These are phyloP conservation scores for Cheilosia soror DNA, from an alignment of 2,888 invertebrate genomes.

Conservation along the genomic window DNA sequence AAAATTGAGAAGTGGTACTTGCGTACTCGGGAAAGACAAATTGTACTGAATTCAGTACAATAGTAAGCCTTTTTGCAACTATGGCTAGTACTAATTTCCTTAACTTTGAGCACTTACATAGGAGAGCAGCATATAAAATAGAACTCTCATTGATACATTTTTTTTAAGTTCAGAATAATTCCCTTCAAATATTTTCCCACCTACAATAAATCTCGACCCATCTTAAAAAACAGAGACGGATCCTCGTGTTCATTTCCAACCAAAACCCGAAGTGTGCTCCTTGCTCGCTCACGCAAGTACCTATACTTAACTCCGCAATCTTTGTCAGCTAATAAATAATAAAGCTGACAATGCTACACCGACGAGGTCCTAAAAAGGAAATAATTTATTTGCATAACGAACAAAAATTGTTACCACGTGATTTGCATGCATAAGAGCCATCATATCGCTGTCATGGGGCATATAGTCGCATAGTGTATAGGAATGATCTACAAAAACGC, in stretches of 20 bases:
- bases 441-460: not conserved
- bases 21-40: too few relatives aligned
- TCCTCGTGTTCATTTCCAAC: not conserved
- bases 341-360: conserved; percentile 33
- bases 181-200: too few relatives aligned
- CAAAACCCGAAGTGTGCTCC: not conserved
- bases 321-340: conserved; percentile 47
- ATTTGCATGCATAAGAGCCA: conserved; percentile 52
- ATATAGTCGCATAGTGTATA: conserved; percentile 11
- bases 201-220: too few relatives aligned
- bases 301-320: not conserved
- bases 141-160: too few relatives aligned
- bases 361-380: conserved; percentile 49
- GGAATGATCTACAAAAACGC: conserved; percentile 12
- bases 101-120: too few relatives aligned
- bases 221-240: not conserved
- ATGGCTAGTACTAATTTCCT: too few relatives aligned
- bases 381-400: conserved; percentile 57
- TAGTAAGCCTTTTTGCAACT: too few relatives aligned
- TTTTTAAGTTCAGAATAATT: too few relatives aligned
- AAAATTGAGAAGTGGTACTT: too few relatives aligned
- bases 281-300: not conserved
- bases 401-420: conserved; percentile 28
- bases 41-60: too few relatives aligned
- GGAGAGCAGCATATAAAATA: too few relatives aligned